Conservation (phyloP, 2,797 vertebrate species). For the Muscicapa striata region DNA sequence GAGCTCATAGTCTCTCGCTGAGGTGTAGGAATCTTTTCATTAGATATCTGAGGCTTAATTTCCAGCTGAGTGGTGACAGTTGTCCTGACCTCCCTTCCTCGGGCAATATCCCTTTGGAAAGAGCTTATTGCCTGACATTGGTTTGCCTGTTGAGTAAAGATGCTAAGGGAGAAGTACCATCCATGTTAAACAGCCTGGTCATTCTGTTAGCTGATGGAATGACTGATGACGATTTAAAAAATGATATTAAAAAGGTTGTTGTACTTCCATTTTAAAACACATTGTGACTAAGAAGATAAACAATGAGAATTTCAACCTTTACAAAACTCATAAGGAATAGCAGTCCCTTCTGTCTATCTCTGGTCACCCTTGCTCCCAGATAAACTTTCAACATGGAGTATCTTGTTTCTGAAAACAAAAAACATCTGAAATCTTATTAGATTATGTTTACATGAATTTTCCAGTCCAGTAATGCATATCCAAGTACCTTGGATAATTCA, state of each 20-base stretch:
- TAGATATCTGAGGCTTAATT: background rate
- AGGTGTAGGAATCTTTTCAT: background rate
- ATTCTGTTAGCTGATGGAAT: background rate
- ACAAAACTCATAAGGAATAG: background rate
- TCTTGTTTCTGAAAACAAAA: background rate
- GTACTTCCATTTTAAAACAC: background rate
- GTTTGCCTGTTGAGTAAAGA: background rate
- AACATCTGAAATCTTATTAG: background rate
- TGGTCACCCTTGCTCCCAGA: background rate
- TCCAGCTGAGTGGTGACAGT: background rate
- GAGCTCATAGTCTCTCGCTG: background rate
- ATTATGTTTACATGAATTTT: conserved; percentile 38
- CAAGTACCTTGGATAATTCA: background rate
- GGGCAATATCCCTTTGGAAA: background rate
- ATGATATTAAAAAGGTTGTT: background rate
- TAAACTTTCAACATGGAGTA: background rate
- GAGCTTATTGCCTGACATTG: background rate
- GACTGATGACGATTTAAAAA: background rate
- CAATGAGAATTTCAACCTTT: background rate
- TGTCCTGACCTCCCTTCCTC: background rate
- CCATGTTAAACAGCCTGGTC: background rate
- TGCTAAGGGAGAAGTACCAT: background rate
- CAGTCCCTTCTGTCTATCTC: background rate
- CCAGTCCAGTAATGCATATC: conserved; percentile 19
- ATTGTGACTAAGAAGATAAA: background rate